Base-by-base conservation (phyloP, 2,888 invertebrate genomes). In the Automeris io region DNA sequence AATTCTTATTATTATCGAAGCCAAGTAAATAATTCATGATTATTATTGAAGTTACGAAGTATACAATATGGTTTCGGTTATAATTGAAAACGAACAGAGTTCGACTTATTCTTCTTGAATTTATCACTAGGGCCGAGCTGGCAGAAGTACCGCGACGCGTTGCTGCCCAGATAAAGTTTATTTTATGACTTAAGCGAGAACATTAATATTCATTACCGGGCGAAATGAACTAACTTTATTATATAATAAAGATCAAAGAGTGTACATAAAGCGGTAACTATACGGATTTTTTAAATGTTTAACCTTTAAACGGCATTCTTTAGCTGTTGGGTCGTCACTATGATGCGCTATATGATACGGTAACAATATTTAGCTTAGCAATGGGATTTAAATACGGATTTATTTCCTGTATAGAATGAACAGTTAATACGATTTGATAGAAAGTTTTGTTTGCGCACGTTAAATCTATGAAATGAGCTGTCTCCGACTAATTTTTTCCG, bases 181-280 rank as follows among this genome's bases (percentile, higher is more conserved):
- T 81, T 83, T 85, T 83, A 83, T 82, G 77, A 76, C 76, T 79
- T 77, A 76, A 78, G 70, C 75, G 70, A 75, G 74, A 74, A 67
- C 82, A 82, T 85, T 85, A 82, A 82, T 83, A 83, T 83, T 82
- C 85, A 83, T 83, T 83, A 82, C 73, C 58, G 70, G 55, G 70
- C 66, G 59, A 81, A 83, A 83, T 82, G 77, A 80, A 82, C 77
- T 76, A 76, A 83, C 68, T 85, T 83, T 81, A 82, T 79, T 79
- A 73, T 73, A 71, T 73, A 80, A 77, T 81, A 79, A 75, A 77
- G 75, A 79, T 75, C 80, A 74, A 73, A 77, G 72, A 68, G 71
- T 60, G 52, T 51, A 52, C 54, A 49, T 53, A 56, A 43, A 52
- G 57, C 54, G 54, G 48, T 46, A 42, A 53, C 53, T 49, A 56